Percentiles rank a stretch among this genome's conserved stretches.
Conservation (phyloP, 2,888 invertebrate genomes). For the Mycalesis mineus region DNA sequence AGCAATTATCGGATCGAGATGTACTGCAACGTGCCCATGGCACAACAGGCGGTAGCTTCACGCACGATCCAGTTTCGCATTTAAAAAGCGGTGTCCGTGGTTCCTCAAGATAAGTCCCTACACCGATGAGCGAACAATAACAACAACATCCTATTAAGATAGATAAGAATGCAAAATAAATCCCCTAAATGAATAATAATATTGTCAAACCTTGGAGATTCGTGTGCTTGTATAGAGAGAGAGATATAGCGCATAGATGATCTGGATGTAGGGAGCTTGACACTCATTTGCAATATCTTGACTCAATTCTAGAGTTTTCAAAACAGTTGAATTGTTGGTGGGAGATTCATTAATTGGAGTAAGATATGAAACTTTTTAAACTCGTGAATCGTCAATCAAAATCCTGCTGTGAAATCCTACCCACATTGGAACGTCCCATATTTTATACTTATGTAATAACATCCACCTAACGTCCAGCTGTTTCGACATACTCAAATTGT, state of each 20-base stretch:
- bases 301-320: slow-evolving; percentile 24
- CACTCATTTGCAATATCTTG: slow-evolving; percentile 35
- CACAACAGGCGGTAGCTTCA: too few species aligned
- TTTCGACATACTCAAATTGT: slow-evolving; percentile 24
- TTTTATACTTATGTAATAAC: slow-evolving; percentile 23
- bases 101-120: too few species aligned
- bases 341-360: slow-evolving; percentile 41
- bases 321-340: slow-evolving; percentile 25
- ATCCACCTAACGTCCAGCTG: slow-evolving; percentile 28
- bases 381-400: slow-evolving; percentile 26
- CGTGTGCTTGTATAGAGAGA: slow-evolving; percentile 34
- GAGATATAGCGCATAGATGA: slow-evolving; percentile 40
- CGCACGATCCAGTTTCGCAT: too few species aligned
- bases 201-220: slow-evolving; percentile 36
- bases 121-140: too few species aligned
- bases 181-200: slow-evolving; percentile 39
- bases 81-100: too few species aligned
- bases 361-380: slow-evolving; percentile 40
- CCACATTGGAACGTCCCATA: slow-evolving; percentile 35
- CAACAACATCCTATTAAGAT: too few species aligned
- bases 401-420: slow-evolving; percentile 38
- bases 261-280: slow-evolving; percentile 31
- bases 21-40: too few species aligned
- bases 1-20: too few species aligned
- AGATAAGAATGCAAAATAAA: too few species aligned